These are phyloP conservation scores for Orientallactaga sibirica DNA, from an alignment of 2,797 vertebrate genomes.

Conservation along the genomic window DNA sequence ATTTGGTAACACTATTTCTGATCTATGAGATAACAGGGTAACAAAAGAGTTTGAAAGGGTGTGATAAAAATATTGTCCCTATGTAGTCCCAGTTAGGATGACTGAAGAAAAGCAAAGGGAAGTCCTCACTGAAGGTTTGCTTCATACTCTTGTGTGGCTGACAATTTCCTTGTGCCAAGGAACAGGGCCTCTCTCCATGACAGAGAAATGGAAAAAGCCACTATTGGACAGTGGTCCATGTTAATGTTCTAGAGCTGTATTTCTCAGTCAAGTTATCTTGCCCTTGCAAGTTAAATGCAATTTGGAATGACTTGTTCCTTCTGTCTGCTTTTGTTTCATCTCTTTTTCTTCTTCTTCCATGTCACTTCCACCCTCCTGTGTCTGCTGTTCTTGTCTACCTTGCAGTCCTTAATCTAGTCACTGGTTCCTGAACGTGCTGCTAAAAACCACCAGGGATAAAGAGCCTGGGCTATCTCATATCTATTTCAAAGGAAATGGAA, in stretches of 20 bases:
- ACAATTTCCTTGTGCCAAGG: conserved; percentile 17
- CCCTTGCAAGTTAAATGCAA: conserved; percentile 23
- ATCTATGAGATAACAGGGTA: conserved; percentile 26
- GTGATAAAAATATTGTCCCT: conserved; percentile 57
- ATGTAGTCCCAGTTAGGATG: conserved; percentile 44
- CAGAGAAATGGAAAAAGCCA: conserved; percentile 48
- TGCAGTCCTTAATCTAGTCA: background rate
- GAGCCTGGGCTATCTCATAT: background rate
- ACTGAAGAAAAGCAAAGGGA: conserved; percentile 16
- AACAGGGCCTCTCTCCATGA: background rate
- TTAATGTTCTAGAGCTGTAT: background rate
- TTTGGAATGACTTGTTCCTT: conserved; percentile 18
- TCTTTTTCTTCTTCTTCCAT: conserved; percentile 42
- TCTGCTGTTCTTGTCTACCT: background rate
- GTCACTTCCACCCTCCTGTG: background rate
- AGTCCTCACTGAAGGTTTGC: conserved; percentile 45
- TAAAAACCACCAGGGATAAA: conserved; percentile 3
- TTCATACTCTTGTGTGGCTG: conserved; percentile 9
- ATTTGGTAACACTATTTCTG: conserved; percentile 52
- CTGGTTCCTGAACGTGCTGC: background rate
- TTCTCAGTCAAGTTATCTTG: background rate
- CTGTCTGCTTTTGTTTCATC: background rate
- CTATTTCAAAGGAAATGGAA: background rate
- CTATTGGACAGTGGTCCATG: background rate
- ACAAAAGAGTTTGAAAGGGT: background rate